Base-by-base conservation (phyloP, 2,888 invertebrate genomes). In the Icerya purchasi region DNA sequence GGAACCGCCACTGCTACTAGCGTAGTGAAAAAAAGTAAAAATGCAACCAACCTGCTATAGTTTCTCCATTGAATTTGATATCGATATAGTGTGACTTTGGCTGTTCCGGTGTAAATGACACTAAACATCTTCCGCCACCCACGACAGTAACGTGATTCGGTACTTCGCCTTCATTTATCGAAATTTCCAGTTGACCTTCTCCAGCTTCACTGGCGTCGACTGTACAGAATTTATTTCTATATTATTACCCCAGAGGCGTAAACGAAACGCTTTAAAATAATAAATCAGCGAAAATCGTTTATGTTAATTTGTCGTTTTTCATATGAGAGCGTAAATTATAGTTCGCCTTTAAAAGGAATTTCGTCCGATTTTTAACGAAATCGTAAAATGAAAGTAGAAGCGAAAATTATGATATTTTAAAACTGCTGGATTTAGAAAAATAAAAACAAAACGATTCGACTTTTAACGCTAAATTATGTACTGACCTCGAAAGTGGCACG, bases 161-260 rank as follows among this genome's bases (percentile, higher is more conserved):
- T 63, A 98, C 92, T 77, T 94, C 91, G 65, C 97, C 97, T 75
- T 94, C 93, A 73, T 98, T 97, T 71, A 98, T 94, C 68, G 94
- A 94, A 70, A 98, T 98, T 78, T 98, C 97, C 68, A 98, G 77
- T 75, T 97, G 96, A 56, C 98, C 98, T 77, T 97, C 97, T 51
- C 98, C 98, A 57, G 97, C 97, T 69, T 92, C 89, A 70, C 90
- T 91, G 56, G 96, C 97, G 74, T 97, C 96, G 72, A 98, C 97
- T 91, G 75, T 65, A 36, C n/a, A n/a, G n/a, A n/a, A n/a, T n/a
- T n/a, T n/a, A n/a, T n/a, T n/a, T n/a, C n/a, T n/a, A n/a, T n/a
- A n/a, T n/a, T n/a, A n/a, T n/a, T n/a, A n/a, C n/a, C n/a, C n/a
- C n/a, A n/a, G n/a, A n/a, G n/a, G n/a, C n/a, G n/a, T n/a, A n/a